Conservation (phyloP, 2,797 vertebrate genomes). For the Ataeniobius toweri region DNA sequence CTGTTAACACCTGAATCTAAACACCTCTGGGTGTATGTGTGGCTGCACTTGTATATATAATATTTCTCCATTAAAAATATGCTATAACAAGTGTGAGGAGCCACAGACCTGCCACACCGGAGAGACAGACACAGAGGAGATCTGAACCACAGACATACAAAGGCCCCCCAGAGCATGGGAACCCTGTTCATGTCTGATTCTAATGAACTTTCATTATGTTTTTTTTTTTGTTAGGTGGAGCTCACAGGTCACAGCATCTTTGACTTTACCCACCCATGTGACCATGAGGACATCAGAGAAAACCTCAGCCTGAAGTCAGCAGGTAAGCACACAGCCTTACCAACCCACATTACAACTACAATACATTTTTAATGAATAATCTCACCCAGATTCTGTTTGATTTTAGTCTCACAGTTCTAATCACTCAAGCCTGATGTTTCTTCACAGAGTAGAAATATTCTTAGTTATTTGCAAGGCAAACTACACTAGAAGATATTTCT, state of each 20-base stretch:
- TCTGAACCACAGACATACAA: too few relatives aligned
- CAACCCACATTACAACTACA: not conserved
- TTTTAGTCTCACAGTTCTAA: not conserved
- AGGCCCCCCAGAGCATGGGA: too few relatives aligned
- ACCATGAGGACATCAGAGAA: slow-evolving; percentile 97
- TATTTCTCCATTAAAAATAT: too few relatives aligned
- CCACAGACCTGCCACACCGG: too few relatives aligned
- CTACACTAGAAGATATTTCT: not conserved
- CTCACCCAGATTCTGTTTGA: not conserved
- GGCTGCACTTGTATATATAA: too few relatives aligned
- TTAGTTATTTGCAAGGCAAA: not conserved
- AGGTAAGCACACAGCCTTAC: slow-evolving; percentile 44
- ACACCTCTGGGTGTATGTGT: too few relatives aligned
- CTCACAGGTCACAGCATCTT: slow-evolving; percentile 98
- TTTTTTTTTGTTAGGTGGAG: slow-evolving; percentile 85
- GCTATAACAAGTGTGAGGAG: too few relatives aligned
- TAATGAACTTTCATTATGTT: not conserved
- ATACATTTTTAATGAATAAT: not conserved
- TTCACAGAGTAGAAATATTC: not conserved
- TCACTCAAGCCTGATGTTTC: not conserved
- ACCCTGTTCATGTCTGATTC: not conserved
- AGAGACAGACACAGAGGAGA: too few relatives aligned
- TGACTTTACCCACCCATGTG: slow-evolving; percentile 98
- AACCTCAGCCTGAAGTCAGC: slow-evolving; percentile 91
- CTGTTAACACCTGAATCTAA: too few relatives aligned